Conservation (phyloP, 2,113 vertebrate genomes). For the Mungos mungo region DNA sequence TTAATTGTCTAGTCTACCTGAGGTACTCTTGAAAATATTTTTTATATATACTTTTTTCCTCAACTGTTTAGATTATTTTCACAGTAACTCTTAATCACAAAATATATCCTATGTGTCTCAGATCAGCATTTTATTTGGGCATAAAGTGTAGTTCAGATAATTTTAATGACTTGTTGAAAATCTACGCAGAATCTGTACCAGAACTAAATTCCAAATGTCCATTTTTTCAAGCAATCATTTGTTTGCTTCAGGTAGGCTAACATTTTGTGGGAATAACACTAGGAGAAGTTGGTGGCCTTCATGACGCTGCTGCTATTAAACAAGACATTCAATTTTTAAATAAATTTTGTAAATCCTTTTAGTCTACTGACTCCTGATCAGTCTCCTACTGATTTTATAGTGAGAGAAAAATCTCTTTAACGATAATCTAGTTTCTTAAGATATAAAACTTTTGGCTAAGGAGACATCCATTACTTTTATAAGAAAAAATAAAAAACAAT, state of each 20-base stretch:
- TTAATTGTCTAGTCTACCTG: not conserved
- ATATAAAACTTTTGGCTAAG: not conserved
- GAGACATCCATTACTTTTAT: not conserved
- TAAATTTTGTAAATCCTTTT: not conserved
- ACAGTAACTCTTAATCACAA: not conserved
- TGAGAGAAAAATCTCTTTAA: not conserved
- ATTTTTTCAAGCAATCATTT: constrained; percentile 9
- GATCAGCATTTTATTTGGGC: not conserved
- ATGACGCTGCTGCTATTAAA: not conserved
- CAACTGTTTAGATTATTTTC: not conserved
- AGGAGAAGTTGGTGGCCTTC: not conserved
- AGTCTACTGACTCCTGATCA: not conserved
- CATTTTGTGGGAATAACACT: not conserved
- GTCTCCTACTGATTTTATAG: not conserved
- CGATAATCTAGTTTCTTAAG: not conserved
- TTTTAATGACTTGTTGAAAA: not conserved
- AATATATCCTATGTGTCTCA: not conserved
- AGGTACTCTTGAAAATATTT: not conserved
- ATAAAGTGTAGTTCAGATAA: not conserved
- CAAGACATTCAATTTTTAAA: not conserved
- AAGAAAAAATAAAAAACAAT: not conserved
- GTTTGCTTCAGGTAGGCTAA: not conserved
- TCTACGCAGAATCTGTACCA: not conserved
- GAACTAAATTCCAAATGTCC: not conserved
- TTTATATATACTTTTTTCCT: not conserved